These are phyloP conservation scores for Habropoda laboriosa DNA, from an alignment of 1,140 invertebrate species.

Conservation along the genomic window DNA sequence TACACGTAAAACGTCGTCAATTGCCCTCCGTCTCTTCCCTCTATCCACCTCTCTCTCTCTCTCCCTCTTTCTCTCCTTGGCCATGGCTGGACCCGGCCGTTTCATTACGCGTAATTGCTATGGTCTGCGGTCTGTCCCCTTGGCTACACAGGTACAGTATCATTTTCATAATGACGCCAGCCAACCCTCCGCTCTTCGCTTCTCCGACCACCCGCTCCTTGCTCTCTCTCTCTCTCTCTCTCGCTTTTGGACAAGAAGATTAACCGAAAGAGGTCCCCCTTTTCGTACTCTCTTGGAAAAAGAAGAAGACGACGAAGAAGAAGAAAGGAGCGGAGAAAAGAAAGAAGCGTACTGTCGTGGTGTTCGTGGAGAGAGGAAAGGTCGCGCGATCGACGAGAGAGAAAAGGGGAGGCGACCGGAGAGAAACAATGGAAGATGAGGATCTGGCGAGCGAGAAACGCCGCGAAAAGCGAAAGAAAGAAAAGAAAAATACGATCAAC, in stretches of 20 bases:
- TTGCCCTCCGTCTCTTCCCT: conserved; percentile 50
- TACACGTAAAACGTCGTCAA: conserved; percentile 69
- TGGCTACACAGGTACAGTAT: conserved; percentile 77
- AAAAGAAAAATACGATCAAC: conserved; percentile 68
- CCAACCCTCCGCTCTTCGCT: conserved; percentile 49
- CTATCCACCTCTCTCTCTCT: neutral
- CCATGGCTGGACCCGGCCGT: conserved; percentile 70
- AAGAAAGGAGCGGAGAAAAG: neutral
- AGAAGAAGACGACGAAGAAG: neutral
- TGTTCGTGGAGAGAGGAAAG: conserved; percentile 21
- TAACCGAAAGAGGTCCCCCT: conserved; percentile 12
- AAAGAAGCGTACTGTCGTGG: neutral
- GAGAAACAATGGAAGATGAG: conserved; percentile 53
- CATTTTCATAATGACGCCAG: conserved; percentile 80
- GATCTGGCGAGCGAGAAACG: conserved; percentile 24
- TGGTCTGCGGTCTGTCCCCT: conserved; percentile 79
- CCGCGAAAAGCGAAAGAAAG: neutral
- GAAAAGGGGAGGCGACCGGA: neutral
- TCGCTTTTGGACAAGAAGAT: conserved; percentile 40
- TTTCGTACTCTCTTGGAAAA: neutral
- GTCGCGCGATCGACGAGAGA: conserved; percentile 29
- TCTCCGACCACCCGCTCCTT: neutral
- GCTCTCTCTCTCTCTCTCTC: conserved; percentile 3
- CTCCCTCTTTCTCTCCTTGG: conserved; percentile 32
- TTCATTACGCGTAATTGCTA: conserved; percentile 81